Conservation (phyloP, 2,113 vertebrate genomes). For the Lichenostomus cassidix region DNA sequence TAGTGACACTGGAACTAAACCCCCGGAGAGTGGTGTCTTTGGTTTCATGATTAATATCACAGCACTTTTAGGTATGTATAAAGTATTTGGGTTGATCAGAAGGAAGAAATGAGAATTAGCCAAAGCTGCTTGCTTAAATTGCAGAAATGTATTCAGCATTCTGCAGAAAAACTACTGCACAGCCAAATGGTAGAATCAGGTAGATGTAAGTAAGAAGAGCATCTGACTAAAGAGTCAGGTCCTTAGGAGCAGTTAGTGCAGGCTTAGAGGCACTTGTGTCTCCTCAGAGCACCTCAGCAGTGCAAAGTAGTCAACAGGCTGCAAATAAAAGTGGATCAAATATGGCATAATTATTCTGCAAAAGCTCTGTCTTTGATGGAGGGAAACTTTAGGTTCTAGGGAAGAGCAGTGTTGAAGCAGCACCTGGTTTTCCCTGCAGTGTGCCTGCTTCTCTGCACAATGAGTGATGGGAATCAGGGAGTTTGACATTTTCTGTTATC, state of each 20-base stretch:
- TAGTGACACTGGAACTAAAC: slow-evolving; percentile 87
- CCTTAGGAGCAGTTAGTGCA: neutral
- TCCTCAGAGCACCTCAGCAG: neutral
- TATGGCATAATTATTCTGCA: neutral
- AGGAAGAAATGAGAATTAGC: neutral
- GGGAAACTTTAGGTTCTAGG: neutral
- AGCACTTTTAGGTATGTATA: slow-evolving; percentile 85
- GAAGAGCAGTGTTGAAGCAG: neutral
- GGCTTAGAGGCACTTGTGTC: neutral
- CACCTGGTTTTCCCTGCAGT: neutral
- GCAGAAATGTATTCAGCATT: neutral
- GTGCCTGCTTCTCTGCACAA: neutral
- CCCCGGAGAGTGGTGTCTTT: slow-evolving; percentile 94
- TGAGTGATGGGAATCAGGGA: neutral
- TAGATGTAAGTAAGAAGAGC: too few relatives aligned
- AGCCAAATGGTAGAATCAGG: neutral
- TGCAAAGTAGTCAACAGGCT: neutral
- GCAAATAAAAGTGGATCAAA: neutral
- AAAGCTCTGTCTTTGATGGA: neutral
- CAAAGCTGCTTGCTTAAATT: neutral
- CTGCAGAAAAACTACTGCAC: neutral
- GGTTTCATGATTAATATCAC: slow-evolving; percentile 92
- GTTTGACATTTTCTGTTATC: neutral
- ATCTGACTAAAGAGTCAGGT: neutral
- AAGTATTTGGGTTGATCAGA: neutral